Conservation (phyloP, 2,797 vertebrate species). For the Phrynocephalus guinanensis region DNA sequence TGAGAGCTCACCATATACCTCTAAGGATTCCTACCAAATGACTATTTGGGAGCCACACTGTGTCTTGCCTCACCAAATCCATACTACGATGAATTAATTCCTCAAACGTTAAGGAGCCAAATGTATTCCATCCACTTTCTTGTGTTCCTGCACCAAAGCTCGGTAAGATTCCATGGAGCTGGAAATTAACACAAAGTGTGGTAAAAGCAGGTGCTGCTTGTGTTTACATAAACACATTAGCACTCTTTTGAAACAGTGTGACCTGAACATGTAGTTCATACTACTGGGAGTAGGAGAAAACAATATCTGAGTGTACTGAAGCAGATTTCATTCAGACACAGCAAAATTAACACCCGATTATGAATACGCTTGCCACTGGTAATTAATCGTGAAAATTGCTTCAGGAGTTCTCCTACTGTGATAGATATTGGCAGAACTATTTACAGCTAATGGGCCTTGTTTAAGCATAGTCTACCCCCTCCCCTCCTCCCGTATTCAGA, state of each 20-base stretch:
- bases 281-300: slow-evolving; percentile 73
- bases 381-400: slow-evolving; percentile 78
- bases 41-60: background rate
- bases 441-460: slow-evolving; percentile 82
- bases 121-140: slow-evolving; percentile 46
- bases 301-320: slow-evolving; percentile 77
- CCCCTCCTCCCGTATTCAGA: slow-evolving; percentile 62
- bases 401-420: slow-evolving; percentile 77
- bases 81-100: slow-evolving; percentile 16
- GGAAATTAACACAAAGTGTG: slow-evolving; percentile 64
- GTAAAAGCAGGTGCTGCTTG: slow-evolving; percentile 71
- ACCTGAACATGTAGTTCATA: slow-evolving; percentile 73
- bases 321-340: slow-evolving; percentile 76
- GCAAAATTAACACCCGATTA: slow-evolving; percentile 87
- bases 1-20: background rate
- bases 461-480: slow-evolving; percentile 80
- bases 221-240: slow-evolving; percentile 74
- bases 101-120: background rate
- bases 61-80: background rate
- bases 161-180: slow-evolving; percentile 21
- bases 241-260: slow-evolving; percentile 74
- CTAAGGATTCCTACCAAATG: background rate
- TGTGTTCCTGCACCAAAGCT: slow-evolving; percentile 37
- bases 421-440: slow-evolving; percentile 81
- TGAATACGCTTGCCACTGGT: slow-evolving; percentile 80